Base-by-base conservation (phyloP, 1,140 invertebrate genomes). In the Heterodera carotae region DNA sequence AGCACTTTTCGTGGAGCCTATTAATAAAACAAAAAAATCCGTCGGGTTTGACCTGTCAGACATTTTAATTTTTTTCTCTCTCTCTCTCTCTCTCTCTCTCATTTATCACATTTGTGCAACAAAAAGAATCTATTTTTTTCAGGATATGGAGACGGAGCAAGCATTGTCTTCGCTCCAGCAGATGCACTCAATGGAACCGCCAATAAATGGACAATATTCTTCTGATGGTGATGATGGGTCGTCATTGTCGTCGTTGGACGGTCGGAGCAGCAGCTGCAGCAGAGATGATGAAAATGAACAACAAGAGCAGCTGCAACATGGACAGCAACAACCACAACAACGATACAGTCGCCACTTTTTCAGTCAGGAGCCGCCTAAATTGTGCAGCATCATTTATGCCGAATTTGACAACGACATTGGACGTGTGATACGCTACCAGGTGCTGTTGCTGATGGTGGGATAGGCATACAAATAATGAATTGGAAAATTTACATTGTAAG, bases 401-500 rank as follows among this genome's bases (percentile, higher is more conserved):
- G 81, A 85, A 66, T 86, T 86, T 69, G 86, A 86, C 69, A 83
- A 84, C 69, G 53, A 74, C 6, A 83, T 77, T 36, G 86, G 84
- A n/a, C 78, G 85, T 18, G 80, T 87, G 18, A 62, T 86, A 27
- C 80, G 73, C 43, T 85, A 81, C 78, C 82, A 85, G 27, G 85
- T 85, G 22, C 25, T 2, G 33, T 18, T 18, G 36, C n/a, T n/a
- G n/a, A n/a, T 25, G 27, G 12, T 5, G 25, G 10, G 27, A 6
- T 27, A 62, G 12, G 0, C 27, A 8, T n/a, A n/a, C 39, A 43
- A 43, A 43, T 0, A 12, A 1, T 43, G 6, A 8, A 8, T 43
- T 43, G 39, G 39, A 43, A 43, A 43, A 43, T 43, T 43, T 43
- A n/a, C n/a, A n/a, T n/a, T n/a, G n/a, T n/a, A n/a, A n/a, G 76